Conservation (phyloP, 92 coral and sea anemone genomes). For the Diadumene lineata region DNA sequence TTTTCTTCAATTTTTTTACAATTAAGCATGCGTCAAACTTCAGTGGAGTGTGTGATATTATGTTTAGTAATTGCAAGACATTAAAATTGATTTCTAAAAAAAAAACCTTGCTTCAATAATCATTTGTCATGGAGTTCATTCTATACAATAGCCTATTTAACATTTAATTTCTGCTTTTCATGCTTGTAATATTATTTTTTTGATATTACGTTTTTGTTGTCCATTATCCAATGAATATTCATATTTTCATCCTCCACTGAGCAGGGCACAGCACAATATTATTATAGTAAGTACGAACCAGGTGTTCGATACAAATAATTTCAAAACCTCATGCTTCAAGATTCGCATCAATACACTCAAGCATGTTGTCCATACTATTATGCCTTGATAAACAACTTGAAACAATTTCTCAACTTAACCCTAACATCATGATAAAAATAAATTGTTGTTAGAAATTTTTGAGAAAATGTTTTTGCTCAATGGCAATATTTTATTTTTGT, state of each 20-base stretch:
- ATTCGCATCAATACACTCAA: conserved; percentile 1
- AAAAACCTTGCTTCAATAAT: too few relatives aligned
- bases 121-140: too few relatives aligned
- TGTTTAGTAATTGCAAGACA: background rate
- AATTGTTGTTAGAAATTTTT: too few relatives aligned
- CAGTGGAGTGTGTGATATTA: conserved; percentile 9
- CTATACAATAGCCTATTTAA: background rate
- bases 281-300: conserved; percentile 3
- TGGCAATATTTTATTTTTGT: background rate
- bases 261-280: conserved; percentile 6
- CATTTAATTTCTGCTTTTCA: background rate
- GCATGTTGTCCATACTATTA: background rate
- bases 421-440: too few relatives aligned
- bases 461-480: background rate
- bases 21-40: conserved; percentile 23
- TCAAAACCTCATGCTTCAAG: background rate
- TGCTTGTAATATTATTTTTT: background rate
- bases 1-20: background rate
- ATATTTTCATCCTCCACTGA: conserved; percentile 5
- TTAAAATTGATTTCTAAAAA: background rate
- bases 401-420: too few relatives aligned
- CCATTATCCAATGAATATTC: background rate
- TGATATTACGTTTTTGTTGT: background rate
- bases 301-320: conserved; percentile 14
- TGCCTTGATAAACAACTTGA: background rate